phyloP scores from a whole-genome alignment of 1,140 invertebrate genomes.

The Reticulitermes speratus region DNA sequence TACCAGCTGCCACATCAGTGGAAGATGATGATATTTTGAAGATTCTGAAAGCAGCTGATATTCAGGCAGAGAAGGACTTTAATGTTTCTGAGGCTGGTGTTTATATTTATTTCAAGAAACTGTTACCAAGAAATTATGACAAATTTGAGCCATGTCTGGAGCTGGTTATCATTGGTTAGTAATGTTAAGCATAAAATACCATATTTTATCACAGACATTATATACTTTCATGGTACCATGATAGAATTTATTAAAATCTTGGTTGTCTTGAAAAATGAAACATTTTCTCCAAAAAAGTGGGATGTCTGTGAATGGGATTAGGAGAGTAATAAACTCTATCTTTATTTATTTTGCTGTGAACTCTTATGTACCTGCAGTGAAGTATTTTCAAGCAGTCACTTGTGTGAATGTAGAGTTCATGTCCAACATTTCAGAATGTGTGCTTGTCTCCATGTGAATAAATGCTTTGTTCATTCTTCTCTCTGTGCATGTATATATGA shows the following conservation, averaged over 20 bases:
- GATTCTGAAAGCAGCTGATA: not conserved
- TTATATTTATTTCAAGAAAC: conserved; percentile 21
- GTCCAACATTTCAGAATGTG: no score
- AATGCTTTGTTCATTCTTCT: no score
- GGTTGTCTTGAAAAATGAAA: not conserved
- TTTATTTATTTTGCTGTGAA: not conserved
- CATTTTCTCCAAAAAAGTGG: not conserved
- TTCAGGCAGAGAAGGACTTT: not conserved
- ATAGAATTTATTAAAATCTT: not conserved
- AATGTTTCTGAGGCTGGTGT: not conserved
- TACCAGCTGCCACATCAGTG: not conserved
- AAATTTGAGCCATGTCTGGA: conserved; percentile 5
- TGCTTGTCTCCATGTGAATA: no score
- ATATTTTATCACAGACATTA: not conserved
- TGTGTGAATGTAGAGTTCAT: no score
- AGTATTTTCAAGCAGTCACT: no score
- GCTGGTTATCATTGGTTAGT: conserved; percentile 25
- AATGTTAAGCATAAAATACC: not conserved
- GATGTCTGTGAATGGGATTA: not conserved
- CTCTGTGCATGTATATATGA: no score
- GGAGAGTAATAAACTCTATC: not conserved
- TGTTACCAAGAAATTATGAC: conserved; percentile 24
- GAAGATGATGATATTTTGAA: not conserved
- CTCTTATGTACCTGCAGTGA: not conserved
- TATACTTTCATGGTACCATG: not conserved